Conservation (phyloP, 1,140 invertebrate species). For the Drosophila lini region DNA sequence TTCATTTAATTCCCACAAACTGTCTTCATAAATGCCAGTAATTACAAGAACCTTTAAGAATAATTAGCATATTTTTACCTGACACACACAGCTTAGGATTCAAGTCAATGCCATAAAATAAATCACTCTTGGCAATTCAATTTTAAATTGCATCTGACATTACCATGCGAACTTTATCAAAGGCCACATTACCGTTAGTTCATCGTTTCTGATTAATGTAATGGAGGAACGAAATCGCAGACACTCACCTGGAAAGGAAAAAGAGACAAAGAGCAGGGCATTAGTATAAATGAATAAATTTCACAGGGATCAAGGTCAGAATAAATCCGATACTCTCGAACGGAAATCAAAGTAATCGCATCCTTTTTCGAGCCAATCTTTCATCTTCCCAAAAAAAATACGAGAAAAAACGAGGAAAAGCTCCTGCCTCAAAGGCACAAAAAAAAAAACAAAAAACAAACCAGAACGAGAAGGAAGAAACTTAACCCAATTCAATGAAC, state of each 20-base stretch:
- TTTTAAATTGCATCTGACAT: conserved; percentile 13
- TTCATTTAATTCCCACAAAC: not conserved
- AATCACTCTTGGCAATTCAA: conserved; percentile 17
- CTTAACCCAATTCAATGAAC: conserved; percentile 51
- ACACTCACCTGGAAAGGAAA: conserved; percentile 45
- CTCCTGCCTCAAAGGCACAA: conserved; percentile 6
- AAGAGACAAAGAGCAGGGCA: conserved; percentile 25
- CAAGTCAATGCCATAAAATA: conserved; percentile 11
- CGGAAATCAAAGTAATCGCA: conserved; percentile 38
- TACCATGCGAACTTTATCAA: conserved; percentile 30
- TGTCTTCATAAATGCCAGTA: not conserved
- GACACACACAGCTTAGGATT: not conserved
- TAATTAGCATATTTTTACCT: not conserved
- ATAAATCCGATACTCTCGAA: not conserved
- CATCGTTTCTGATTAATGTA: conserved; percentile 15
- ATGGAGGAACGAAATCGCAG: conserved; percentile 1
- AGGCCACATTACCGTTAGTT: conserved; percentile 10
- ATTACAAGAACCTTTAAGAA: conserved; percentile 8
- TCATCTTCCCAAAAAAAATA: not conserved
- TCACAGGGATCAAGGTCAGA: conserved; percentile 40
- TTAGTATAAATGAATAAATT: conserved; percentile 50
- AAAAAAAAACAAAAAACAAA: conserved; percentile 29
- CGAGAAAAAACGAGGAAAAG: conserved; percentile 1
- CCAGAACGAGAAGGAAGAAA: conserved; percentile 17
- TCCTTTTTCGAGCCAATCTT: conserved; percentile 32